These are phyloP conservation scores for Acanthacorydalis orientalis DNA, from an alignment of 2,888 invertebrate genomes.

Conservation along the genomic window DNA sequence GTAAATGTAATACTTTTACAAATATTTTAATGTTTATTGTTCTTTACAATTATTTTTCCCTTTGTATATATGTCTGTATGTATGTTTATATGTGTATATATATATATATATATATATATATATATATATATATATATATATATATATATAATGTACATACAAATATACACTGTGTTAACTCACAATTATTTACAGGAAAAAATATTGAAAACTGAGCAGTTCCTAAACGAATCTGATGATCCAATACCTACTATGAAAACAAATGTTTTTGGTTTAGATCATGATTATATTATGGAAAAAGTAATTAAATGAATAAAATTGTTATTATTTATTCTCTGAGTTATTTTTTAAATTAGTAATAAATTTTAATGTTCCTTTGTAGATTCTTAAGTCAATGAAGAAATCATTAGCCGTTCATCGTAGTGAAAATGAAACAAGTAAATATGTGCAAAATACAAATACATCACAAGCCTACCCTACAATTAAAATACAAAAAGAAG, in stretches of 20 bases:
- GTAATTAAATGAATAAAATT: conserved; percentile 11
- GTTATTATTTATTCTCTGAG: background rate
- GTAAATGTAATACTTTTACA: too few species aligned
- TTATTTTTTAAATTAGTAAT: background rate
- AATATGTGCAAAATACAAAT: conserved; percentile 8
- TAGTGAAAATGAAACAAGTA: conserved; percentile 9
- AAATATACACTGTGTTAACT: too few species aligned
- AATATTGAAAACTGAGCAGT: conserved; percentile 15
- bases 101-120: too few species aligned
- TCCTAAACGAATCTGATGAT: conserved; percentile 19
- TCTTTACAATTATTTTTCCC: too few species aligned
- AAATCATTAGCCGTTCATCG: conserved; percentile 19
- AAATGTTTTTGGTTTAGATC: conserved; percentile 52
- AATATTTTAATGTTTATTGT: too few species aligned
- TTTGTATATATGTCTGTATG: too few species aligned
- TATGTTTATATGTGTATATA: too few species aligned
- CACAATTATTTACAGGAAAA: conserved; percentile 8
- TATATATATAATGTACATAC: too few species aligned
- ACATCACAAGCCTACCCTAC: conserved; percentile 12
- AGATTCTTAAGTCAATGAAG: conserved; percentile 20
- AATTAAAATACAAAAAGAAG: conserved; percentile 26
- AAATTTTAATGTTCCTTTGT: conserved; percentile 5
- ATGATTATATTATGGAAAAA: conserved; percentile 39
- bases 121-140: too few species aligned
- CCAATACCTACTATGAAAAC: conserved; percentile 52